A percentile compares a stretch with the other conserved stretches of the same genome.
phyloP scores from a whole-genome alignment of 2,888 invertebrate species.

The Drosophila flavopinicola region DNA sequence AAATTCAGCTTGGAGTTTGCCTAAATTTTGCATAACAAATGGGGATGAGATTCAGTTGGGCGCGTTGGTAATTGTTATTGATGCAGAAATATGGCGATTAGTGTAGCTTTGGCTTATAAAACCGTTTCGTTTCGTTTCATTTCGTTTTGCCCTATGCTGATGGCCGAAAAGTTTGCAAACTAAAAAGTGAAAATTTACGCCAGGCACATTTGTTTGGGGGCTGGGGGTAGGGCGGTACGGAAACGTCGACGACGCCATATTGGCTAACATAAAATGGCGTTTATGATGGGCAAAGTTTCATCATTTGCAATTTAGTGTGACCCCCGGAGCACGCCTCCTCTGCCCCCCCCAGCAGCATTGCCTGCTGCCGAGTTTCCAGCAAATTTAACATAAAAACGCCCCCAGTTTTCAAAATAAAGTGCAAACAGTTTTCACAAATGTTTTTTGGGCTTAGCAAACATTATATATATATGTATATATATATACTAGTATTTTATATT shows the following conservation, averaged over 20 bases:
- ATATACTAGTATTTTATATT: slow-evolving; percentile 23
- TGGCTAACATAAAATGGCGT: slow-evolving; percentile 74
- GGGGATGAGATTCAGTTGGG: slow-evolving; percentile 39
- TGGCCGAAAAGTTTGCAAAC: slow-evolving; percentile 45
- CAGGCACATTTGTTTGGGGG: slow-evolving; percentile 36
- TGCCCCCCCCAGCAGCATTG: slow-evolving; percentile 7
- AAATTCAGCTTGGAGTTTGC: slow-evolving; percentile 28
- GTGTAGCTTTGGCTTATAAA: slow-evolving; percentile 38
- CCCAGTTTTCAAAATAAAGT: slow-evolving; percentile 20
- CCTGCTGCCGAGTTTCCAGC: slow-evolving; percentile 51
- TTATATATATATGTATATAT: slow-evolving; percentile 4
- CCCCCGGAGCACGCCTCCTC: slow-evolving; percentile 28
- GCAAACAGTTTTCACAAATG: slow-evolving; percentile 60
- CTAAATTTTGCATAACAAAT: slow-evolving; percentile 53
- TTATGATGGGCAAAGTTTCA: slow-evolving; percentile 75
- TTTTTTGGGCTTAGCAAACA: slow-evolving; percentile 35
- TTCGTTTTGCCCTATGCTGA: slow-evolving; percentile 4
- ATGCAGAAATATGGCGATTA: slow-evolving; percentile 71
- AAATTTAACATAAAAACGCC: slow-evolving; percentile 67
- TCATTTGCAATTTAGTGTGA: slow-evolving; percentile 70
- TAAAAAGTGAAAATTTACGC: slow-evolving; percentile 69
- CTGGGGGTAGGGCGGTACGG: not conserved
- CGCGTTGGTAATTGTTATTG: slow-evolving; percentile 65
- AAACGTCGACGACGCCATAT: slow-evolving; percentile 61
- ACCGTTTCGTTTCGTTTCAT: slow-evolving; percentile 6